Base-by-base conservation (phyloP, 2,797 vertebrate species). In the Hydrocynus forskahlii region DNA sequence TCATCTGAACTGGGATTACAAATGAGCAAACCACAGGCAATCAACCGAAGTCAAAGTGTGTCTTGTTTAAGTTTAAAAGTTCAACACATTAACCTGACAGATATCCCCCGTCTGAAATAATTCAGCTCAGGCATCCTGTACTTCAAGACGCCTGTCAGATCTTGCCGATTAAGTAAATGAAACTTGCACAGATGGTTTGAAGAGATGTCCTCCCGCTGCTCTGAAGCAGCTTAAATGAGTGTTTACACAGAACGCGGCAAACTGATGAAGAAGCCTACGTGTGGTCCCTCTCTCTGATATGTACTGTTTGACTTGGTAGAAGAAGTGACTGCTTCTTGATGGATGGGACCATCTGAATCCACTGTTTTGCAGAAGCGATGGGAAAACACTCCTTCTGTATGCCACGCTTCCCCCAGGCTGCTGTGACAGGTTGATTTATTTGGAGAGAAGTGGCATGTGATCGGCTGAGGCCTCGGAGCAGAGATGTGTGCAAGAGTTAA, bases 391-490 rank as follows among this genome's bases (percentile, higher is more conserved):
- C 81, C 83, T 87, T 82, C 55, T 68, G 63, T 73, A 60, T 50
- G 45, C 64, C 12, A 35, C 21, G 55, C 63, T 83, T 86, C 84
- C 82, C 78, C 48, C 76, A 66, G 67, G 83, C 75, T n/a, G 23
- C 77, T 45, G 55, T 82, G 85, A 82, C 85, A 84, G 70, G 62
- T 78, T 90, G 90, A 91, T 92, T 90, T 89, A 91, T 91, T 87
- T 72, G 25, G 57, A 62, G 45, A 72, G 73, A 75, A 74, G 43
- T 29, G 45, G 70, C 9, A 8, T 57, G 38, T 40, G 78, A 84
- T 86, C 72, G 67, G 78, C 77, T 67, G 59, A 40, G 21, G 40
- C 79, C 57, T 62, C 6, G 19, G 45, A 35, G 25, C 48, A 23
- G 72, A 66, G n/a, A 50, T 40, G 48, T 12, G 3, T 52, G 48